Evolutionary conservation across 2,888 invertebrate genomes (phyloP), one percentile per base, ranked within the genome.

Genomic region (Xylophagus ater): DNA sequence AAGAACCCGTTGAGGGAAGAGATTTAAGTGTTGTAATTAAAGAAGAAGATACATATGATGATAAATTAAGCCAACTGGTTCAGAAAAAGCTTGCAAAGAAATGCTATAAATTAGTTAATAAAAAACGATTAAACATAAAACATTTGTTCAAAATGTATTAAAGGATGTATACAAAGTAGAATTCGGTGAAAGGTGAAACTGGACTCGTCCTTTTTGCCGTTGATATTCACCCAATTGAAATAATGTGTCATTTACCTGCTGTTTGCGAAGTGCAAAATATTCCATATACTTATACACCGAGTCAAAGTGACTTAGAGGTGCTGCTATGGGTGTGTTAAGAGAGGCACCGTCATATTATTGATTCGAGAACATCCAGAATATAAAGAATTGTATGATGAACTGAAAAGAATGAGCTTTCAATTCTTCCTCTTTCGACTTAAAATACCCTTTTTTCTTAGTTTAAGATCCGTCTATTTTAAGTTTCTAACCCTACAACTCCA

Each of bases 171-270:
- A 0, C 94, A 94, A 60, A 85, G 83, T 44, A 78, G 85, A 50
- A 69, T 98, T 23, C 73, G 93, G n/a, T n/a, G 15, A 84, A 90
- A 65, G 92, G 92, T 7, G 92, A 93, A 66, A 86, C 74, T 51
- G 96, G 94, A 17, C 70, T 96, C 42, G 84, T 88, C 0, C 69
- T 96, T 10, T 84, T 97, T 57, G 93, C 93, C 45, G 98, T 97
- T 3, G 93, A 98, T 67, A 88, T 96, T 9, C 84, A 84, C 24
- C 98, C 98, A 0, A 75, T 98, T 36, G 97, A 98, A 57, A 88
- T 97, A 32, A 92, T 97, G 80, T 88, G 89, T 53, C 98, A 98
- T 60, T 69, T 98, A 54, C 97, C 98, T 0, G 82, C 81, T 0
- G 83, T 97, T 0, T 98, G 97, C 56, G 98, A 98, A 62, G 90